Evolutionary conservation across 2,113 vertebrate species (phyloP).

Genomic region (Chitala chitala): DNA sequence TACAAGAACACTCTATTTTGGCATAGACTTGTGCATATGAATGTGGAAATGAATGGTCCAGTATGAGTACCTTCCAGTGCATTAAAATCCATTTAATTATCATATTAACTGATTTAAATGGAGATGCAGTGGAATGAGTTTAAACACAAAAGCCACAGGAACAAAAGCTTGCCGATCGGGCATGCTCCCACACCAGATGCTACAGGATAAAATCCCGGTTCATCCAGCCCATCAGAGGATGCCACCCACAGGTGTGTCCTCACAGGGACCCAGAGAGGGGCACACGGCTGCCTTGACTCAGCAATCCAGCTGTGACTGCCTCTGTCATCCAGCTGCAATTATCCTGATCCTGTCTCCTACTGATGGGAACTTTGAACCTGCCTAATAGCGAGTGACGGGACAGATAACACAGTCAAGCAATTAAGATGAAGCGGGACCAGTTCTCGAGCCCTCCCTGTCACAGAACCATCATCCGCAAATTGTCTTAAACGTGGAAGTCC

Average conservation of each 20-base stretch:
- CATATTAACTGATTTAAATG: not conserved
- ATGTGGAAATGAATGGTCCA: too few relatives aligned
- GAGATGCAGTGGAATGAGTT: not conserved
- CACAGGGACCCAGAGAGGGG: not conserved
- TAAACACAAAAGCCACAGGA: not conserved
- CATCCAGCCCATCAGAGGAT: not conserved
- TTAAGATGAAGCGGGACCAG: not conserved
- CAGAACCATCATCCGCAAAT: conserved; percentile 14
- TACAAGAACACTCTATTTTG: too few relatives aligned
- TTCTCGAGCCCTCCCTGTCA: not conserved
- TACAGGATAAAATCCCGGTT: not conserved
- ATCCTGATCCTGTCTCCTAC: conserved; percentile 11
- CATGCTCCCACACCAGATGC: not conserved
- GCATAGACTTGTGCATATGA: too few relatives aligned
- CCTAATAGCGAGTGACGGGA: conserved; percentile 15
- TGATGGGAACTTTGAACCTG: not conserved
- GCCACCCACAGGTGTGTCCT: not conserved
- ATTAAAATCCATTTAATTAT: too few relatives aligned
- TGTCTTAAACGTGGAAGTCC: not conserved
- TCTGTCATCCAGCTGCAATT: conserved; percentile 10
- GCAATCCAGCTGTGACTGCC: not conserved
- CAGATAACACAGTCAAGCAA: conserved; percentile 9
- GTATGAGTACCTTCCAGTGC: too few relatives aligned
- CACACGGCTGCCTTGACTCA: not conserved
- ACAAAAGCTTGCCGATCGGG: not conserved